Evolutionary conservation across 92 coral and sea anemone genomes (phyloP), one percentile per base, ranked within the genome.

Genomic region (Epizoanthus rinbou): DNA sequence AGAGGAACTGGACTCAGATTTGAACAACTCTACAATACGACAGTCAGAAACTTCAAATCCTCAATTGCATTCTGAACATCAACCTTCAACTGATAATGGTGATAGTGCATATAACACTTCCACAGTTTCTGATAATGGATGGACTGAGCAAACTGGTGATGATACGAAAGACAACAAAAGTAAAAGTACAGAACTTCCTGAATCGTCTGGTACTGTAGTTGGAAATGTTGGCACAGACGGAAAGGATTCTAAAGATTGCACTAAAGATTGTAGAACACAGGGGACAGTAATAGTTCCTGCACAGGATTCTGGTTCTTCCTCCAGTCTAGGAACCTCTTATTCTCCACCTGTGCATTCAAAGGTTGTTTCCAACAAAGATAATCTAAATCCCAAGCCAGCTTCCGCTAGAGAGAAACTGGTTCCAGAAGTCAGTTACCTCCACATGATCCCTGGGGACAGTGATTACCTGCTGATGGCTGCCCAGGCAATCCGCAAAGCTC

Each of bases 391-490:
- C n/a, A 82, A 22, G 31, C 86, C 70, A 54, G 37, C 25, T 18
- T 58, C 22, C 37, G 41, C 22, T 16, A 86, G 39, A 18, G 90
- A 65, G 80, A 80, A 82, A 39, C 45, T 84, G 1, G 60, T 85
- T 28, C 84, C 88, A 54, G 90, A 92, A 86, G 80, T 87, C 23
- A 86, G 85, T 59, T 79, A 69, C 22, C 71, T 88, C 60, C 87
- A 37, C 86, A 92, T 86, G 70, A 81, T 74, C 15, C 87, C 89
- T 6, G 88, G 75, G 19, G 94, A 89, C 70, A 87, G 82, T 73
- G 99, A 97, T 67, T 97, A 97, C 73, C 83, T 97, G 80, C 88
- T 90, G 83, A 91, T 84, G 45, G 99, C 99, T 41, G 98, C 98
- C 8, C 95, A 89, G 50, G 86, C 93, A 21, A 95, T 97, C 24